Conservation (phyloP, 2,113 vertebrate genomes). For the Bos indicus region DNA sequence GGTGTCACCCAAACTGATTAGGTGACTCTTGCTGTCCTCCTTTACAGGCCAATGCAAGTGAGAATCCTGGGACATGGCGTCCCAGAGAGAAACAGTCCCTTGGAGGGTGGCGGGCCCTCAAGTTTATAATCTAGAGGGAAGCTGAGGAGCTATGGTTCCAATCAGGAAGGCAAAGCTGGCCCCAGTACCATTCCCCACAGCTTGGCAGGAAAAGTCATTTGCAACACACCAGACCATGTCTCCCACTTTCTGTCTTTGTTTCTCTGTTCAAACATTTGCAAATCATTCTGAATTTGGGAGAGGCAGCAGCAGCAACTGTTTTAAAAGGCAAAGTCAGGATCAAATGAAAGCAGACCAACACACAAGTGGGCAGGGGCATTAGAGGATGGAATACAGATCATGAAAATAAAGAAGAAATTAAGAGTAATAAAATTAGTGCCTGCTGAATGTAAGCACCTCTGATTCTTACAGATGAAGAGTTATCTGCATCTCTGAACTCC, state of each 20-base stretch:
- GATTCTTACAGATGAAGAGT: not conserved
- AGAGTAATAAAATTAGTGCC: constrained; percentile 33
- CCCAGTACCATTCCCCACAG: constrained; percentile 72
- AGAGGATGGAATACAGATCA: constrained; percentile 34
- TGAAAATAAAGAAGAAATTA: constrained; percentile 44
- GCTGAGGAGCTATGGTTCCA: constrained; percentile 70
- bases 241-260: constrained; percentile 78
- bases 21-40: not conserved
- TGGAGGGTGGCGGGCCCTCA: constrained; percentile 53
- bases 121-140: constrained; percentile 64
- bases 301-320: constrained; percentile 64
- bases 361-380: constrained; percentile 12
- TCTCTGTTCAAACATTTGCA: constrained; percentile 77
- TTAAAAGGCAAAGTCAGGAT: constrained; percentile 69
- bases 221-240: constrained; percentile 68
- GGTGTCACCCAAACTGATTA: not conserved
- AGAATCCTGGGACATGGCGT: not conserved
- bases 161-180: constrained; percentile 73
- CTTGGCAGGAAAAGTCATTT: constrained; percentile 77
- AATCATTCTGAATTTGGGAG: constrained; percentile 52
- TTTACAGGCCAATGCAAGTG: not conserved
- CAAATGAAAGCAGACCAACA: constrained; percentile 55
- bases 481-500: not conserved
- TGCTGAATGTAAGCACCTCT: constrained; percentile 7
- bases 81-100: not conserved